Percentiles rank a stretch among this genome's conserved stretches.
These are phyloP conservation scores for Schizopygopsis malacanthus DNA, from an alignment of 2,797 vertebrate species.

Conservation along the genomic window DNA sequence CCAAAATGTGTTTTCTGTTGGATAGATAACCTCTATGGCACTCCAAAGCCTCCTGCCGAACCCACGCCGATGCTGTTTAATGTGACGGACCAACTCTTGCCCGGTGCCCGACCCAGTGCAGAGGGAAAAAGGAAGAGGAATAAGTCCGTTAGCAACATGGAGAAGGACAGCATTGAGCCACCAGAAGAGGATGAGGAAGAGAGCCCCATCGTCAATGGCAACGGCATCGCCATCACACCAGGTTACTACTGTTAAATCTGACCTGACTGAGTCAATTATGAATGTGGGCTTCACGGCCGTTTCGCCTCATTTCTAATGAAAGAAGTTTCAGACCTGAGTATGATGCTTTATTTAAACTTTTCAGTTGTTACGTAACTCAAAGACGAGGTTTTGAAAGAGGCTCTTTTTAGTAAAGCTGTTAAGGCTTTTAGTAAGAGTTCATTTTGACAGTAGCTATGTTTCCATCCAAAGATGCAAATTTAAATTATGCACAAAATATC, in stretches of 20 bases:
- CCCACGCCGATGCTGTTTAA: conserved; percentile 95
- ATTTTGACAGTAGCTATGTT: no score
- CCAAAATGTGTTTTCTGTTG: background rate
- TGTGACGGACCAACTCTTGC: conserved; percentile 97
- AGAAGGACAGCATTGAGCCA: conserved; percentile 94
- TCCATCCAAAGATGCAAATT: no score
- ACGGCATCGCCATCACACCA: conserved; percentile 92
- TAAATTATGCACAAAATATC: no score
- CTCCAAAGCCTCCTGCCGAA: conserved; percentile 97
- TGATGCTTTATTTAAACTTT: background rate
- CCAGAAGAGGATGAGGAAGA: conserved; percentile 91
- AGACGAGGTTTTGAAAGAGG: background rate
- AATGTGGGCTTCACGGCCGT: background rate
- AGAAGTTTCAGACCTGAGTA: background rate
- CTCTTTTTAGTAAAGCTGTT: background rate
- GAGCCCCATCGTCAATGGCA: conserved; percentile 93
- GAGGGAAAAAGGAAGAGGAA: conserved; percentile 99
- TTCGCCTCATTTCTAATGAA: background rate
- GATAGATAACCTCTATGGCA: conserved; percentile 98
- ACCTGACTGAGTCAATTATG: background rate
- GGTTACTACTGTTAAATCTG: conserved; percentile 72
- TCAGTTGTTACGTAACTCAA: background rate
- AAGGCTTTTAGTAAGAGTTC: background rate
- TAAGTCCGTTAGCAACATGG: conserved; percentile 99
- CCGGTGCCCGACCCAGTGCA: conserved; percentile 95